Evolutionary conservation across 2,797 vertebrate species (phyloP).

Genomic region (Scolopax rusticola): DNA sequence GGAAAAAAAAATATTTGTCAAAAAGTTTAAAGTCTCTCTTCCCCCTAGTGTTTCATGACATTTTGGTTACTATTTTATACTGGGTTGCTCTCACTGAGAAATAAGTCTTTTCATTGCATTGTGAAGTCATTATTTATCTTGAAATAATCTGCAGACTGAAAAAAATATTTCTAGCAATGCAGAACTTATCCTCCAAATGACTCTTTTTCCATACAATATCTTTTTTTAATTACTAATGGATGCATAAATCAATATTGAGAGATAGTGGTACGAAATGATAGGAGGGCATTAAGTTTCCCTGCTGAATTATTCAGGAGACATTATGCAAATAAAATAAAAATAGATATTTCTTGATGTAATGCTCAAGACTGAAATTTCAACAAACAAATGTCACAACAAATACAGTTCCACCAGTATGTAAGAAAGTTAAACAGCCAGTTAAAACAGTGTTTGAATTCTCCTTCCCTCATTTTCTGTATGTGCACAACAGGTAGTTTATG

Average conservation of each 20-base stretch:
- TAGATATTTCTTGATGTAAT: background rate
- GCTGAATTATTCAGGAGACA: background rate
- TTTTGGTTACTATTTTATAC: slow-evolving; percentile 45
- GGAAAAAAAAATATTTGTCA: background rate
- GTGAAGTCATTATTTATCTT: slow-evolving; percentile 44
- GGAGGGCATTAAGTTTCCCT: background rate
- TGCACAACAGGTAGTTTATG: background rate
- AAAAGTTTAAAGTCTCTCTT: background rate
- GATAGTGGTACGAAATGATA: background rate
- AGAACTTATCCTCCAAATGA: background rate
- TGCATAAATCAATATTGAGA: background rate
- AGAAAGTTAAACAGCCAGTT: background rate
- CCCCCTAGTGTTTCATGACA: background rate
- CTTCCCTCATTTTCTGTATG: background rate
- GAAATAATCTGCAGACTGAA: background rate
- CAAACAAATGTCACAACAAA: background rate
- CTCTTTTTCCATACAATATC: background rate
- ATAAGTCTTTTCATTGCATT: slow-evolving; percentile 29
- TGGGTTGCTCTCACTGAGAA: slow-evolving; percentile 26
- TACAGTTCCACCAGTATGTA: background rate
- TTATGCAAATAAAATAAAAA: background rate
- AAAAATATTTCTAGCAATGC: background rate
- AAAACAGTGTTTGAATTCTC: background rate
- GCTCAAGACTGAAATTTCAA: background rate
- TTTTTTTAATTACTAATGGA: background rate